phyloP scores from a whole-genome alignment of 2,113 vertebrate genomes.

The Xiphophorus hellerii region DNA sequence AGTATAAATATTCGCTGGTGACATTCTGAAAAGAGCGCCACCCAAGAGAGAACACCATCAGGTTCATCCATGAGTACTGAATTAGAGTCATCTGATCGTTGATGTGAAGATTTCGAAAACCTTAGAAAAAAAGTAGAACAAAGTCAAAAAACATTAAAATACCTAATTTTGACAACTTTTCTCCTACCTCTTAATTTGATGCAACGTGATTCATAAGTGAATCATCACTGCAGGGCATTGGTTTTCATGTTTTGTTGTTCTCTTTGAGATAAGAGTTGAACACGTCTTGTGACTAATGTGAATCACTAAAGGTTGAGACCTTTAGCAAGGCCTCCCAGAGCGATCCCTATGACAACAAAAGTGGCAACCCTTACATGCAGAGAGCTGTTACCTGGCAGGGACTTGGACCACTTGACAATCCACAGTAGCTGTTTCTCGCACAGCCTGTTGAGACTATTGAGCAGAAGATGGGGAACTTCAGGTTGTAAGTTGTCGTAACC shows the following conservation, averaged over 20 bases:
- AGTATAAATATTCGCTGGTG: slow-evolving; percentile 92
- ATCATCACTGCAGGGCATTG: not conserved
- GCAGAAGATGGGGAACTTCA: slow-evolving; percentile 86
- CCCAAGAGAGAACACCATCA: slow-evolving; percentile 95
- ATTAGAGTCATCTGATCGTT: slow-evolving; percentile 99
- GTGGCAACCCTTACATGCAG: slow-evolving; percentile 30
- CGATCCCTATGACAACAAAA: slow-evolving; percentile 39
- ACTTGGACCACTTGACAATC: slow-evolving; percentile 98
- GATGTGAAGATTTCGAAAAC: slow-evolving; percentile 95
- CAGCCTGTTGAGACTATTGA: slow-evolving; percentile 92
- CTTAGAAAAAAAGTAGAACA: slow-evolving; percentile 66
- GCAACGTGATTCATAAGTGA: not conserved
- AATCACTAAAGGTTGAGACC: slow-evolving; percentile 26
- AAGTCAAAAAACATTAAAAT: not conserved
- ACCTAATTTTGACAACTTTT: not conserved
- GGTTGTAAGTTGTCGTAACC: slow-evolving; percentile 88
- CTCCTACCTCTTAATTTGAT: not conserved
- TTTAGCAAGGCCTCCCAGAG: not conserved
- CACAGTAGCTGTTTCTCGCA: slow-evolving; percentile 94
- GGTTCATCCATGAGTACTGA: slow-evolving; percentile 98
- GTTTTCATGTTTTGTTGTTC: slow-evolving; percentile 9
- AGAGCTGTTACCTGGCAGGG: slow-evolving; percentile 89
- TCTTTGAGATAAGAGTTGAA: not conserved
- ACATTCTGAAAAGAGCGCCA: slow-evolving; percentile 97
- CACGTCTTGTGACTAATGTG: not conserved